Evolutionary conservation across 2,888 invertebrate species (phyloP).

Genomic region (Micoletzkya japonica): DNA sequence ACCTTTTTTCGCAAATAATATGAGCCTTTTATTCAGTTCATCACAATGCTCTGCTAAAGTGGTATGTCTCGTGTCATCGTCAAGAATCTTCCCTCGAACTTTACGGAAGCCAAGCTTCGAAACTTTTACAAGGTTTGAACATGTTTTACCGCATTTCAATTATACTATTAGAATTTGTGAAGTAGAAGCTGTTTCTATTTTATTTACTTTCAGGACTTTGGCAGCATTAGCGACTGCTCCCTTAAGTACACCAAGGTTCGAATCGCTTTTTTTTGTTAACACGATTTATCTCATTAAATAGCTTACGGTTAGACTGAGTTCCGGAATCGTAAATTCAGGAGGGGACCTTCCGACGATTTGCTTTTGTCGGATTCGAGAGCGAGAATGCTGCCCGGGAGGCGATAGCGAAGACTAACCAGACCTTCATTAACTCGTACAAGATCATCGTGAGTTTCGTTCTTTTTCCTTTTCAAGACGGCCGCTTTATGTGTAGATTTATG

Average conservation of each 20-base stretch:
- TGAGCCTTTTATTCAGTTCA: too few species aligned
- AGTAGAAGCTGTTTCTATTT: not conserved
- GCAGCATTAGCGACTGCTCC: slow-evolving; percentile 82
- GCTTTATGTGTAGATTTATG: not conserved
- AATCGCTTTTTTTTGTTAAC: slow-evolving; percentile 63
- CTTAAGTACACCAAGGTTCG: slow-evolving; percentile 88
- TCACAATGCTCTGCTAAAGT: slow-evolving; percentile 1
- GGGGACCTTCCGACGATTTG: slow-evolving; percentile 89
- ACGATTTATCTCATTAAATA: not conserved
- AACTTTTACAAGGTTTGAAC: slow-evolving; percentile 33
- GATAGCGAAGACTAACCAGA: slow-evolving; percentile 78
- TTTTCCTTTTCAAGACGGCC: not conserved
- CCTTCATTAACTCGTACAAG: slow-evolving; percentile 81
- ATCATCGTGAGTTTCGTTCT: slow-evolving; percentile 70
- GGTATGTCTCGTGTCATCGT: slow-evolving; percentile 58
- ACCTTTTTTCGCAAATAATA: too few species aligned
- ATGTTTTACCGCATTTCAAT: not conserved
- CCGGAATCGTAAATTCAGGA: slow-evolving; percentile 26
- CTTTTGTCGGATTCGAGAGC: slow-evolving; percentile 85
- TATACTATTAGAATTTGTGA: not conserved
- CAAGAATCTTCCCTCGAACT: slow-evolving; percentile 53
- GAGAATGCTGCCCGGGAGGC: slow-evolving; percentile 81
- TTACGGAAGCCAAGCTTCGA: slow-evolving; percentile 50
- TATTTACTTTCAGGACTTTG: slow-evolving; percentile 41
- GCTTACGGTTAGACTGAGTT: not conserved